Percentiles rank a stretch among this genome's conserved stretches.
Conservation (phyloP, 2,888 invertebrate species). For the Microchrysa polita region DNA sequence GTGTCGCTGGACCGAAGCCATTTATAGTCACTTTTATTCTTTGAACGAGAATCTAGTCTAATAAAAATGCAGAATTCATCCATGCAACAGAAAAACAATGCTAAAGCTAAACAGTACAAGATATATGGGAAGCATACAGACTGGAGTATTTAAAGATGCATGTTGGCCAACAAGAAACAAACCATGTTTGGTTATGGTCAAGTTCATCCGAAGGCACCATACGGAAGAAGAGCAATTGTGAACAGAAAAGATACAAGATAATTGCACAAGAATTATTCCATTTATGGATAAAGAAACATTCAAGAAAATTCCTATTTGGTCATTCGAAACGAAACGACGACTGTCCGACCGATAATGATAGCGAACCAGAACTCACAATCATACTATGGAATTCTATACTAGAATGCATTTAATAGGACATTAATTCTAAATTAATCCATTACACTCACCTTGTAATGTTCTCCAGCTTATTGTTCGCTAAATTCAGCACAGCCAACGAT, state of each 20-base stretch:
- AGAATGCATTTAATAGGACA: background rate
- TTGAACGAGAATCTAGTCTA: no score
- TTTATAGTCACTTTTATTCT: no score
- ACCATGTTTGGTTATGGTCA: slow-evolving; percentile 28
- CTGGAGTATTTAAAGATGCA: background rate
- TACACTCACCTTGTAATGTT: slow-evolving; percentile 68
- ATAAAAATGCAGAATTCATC: no score
- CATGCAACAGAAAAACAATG: no score
- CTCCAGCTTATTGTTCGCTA: slow-evolving; percentile 72
- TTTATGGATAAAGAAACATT: background rate
- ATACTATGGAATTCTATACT: no score
- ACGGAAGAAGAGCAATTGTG: slow-evolving; percentile 4
- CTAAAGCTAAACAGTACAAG: no score
- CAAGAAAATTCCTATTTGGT: background rate
- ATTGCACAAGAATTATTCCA: slow-evolving; percentile 3
- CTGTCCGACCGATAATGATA: background rate
- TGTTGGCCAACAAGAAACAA: background rate
- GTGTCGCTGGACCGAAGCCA: no score
- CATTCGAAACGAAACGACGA: background rate
- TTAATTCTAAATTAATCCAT: background rate
- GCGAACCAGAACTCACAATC: no score
- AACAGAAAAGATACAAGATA: background rate
- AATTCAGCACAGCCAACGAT: slow-evolving; percentile 69
- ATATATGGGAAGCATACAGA: no score
- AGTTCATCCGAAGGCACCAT: slow-evolving; percentile 6